phyloP scores from a whole-genome alignment of 2,797 vertebrate species.

The Threskiornis aethiopicus region DNA sequence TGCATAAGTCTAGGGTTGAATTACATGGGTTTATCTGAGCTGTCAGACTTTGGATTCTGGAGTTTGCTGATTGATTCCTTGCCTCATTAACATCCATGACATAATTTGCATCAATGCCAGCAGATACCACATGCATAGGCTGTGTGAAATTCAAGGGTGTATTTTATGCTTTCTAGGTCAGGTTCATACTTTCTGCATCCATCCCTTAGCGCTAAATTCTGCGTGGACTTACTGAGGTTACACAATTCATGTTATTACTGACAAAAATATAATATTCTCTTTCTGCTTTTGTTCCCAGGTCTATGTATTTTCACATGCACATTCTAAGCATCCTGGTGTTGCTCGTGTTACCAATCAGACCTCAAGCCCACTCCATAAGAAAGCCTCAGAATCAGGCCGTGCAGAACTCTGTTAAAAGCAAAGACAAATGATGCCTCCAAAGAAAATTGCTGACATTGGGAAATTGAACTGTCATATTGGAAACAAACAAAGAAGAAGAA shows the following conservation, averaged over 20 bases:
- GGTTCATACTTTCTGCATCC: neutral
- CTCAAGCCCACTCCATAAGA: slow-evolving; percentile 29
- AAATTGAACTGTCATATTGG: neutral
- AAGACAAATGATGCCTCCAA: slow-evolving; percentile 64
- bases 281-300: slow-evolving; percentile 78
- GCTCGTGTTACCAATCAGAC: slow-evolving; percentile 79
- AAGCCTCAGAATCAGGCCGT: neutral
- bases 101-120: neutral
- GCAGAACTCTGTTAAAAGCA: slow-evolving; percentile 62
- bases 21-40: neutral
- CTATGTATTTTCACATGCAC: slow-evolving; percentile 93
- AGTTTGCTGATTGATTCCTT: neutral
- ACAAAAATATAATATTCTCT: neutral
- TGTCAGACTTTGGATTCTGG: neutral
- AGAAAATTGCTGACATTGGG: neutral
- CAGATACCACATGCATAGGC: neutral
- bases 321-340: slow-evolving; percentile 87
- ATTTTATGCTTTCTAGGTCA: neutral
- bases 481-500: neutral
- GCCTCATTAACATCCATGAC: neutral
- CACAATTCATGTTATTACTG: neutral
- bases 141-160: neutral
- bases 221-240: neutral
- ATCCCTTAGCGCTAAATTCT: neutral
- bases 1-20: neutral